Percentiles rank a stretch among this genome's conserved stretches.
Evolutionary conservation across 2,113 vertebrate species (phyloP).

Genomic region (Heteronetta atricapilla): DNA sequence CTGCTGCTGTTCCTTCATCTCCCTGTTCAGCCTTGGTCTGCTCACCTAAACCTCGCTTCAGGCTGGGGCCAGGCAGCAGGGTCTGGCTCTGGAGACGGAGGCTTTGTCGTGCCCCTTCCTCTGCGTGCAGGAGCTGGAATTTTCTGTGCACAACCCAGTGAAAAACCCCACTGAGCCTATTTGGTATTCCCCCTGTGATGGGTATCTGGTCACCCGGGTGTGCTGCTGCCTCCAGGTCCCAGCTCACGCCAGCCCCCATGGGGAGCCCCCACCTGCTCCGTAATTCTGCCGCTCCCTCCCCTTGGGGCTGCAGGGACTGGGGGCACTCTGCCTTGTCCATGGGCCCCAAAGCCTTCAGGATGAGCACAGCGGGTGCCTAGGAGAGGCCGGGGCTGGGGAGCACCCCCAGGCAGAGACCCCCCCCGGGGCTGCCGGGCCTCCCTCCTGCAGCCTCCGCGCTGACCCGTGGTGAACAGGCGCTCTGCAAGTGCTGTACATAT

Average conservation of each 20-base stretch:
- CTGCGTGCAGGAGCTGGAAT: accelerated
- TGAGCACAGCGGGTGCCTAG: background rate
- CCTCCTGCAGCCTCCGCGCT: background rate
- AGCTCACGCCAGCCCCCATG: background rate
- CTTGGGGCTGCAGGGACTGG: background rate
- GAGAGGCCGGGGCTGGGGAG: background rate
- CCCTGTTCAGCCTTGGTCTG: background rate
- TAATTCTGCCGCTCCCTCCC: background rate
- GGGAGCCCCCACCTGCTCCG: background rate
- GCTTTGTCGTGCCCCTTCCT: accelerated
- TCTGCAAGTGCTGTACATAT: background rate
- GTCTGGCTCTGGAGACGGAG: background rate
- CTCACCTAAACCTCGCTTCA: background rate
- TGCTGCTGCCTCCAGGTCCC: conserved; percentile 20
- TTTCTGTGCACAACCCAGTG: accelerated
- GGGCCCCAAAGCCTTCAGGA: accelerated
- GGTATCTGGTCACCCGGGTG: conserved; percentile 18
- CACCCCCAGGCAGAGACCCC: background rate
- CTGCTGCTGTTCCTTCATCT: accelerated
- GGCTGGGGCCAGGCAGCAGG: background rate
- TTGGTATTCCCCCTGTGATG: background rate
- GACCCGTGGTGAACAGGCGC: accelerated
- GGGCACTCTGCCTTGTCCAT: accelerated
- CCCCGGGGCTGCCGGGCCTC: background rate
- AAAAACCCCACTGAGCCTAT: background rate